A percentile compares a stretch with the other conserved stretches of the same genome.
phyloP scores from a whole-genome alignment of 2,797 vertebrate genomes.

The Sebastiscus albofasciatus region DNA sequence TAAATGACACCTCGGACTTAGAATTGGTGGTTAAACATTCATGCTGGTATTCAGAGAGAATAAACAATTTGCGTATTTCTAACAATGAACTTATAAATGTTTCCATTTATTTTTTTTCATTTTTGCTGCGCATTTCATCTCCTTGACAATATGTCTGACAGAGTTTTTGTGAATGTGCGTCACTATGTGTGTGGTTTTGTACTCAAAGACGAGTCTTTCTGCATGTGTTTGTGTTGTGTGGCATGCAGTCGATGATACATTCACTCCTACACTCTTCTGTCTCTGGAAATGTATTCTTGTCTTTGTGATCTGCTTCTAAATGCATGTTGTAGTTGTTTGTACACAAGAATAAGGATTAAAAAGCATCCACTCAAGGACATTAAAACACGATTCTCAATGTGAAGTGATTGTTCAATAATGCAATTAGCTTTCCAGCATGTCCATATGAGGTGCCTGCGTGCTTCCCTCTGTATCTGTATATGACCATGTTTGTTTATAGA shows the following conservation, averaged over 20 bases:
- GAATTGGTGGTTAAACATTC: conserved; percentile 25
- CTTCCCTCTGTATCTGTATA: conserved; percentile 38
- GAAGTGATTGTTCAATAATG: conserved; percentile 20
- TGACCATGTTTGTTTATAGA: conserved; percentile 48
- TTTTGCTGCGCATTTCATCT: conserved; percentile 22
- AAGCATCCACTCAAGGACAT: conserved; percentile 23
- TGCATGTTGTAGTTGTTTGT: conserved; percentile 60
- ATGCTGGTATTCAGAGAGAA: conserved; percentile 15
- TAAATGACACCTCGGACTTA: conserved; percentile 10
- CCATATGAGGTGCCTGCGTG: conserved; percentile 51
- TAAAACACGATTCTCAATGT: conserved; percentile 21
- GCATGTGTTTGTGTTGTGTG: conserved; percentile 71
- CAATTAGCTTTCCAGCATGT: conserved; percentile 55
- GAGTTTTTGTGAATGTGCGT: conserved; percentile 46
- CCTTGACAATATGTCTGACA: conserved; percentile 5
- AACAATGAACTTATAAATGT: conserved; percentile 24
- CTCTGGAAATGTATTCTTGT: conserved; percentile 32
- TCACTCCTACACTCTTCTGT: conserved; percentile 29
- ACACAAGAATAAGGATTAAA: conserved; percentile 11
- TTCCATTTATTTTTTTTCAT: conserved; percentile 32
- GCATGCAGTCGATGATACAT: conserved; percentile 61
- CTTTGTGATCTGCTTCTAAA: conserved; percentile 35
- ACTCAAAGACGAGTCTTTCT: conserved; percentile 23
- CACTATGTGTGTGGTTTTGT: conserved; percentile 30
- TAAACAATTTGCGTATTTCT: conserved; percentile 15